These are phyloP conservation scores for Lochmaea capreae DNA, from an alignment of 2,888 invertebrate species.

Conservation along the genomic window DNA sequence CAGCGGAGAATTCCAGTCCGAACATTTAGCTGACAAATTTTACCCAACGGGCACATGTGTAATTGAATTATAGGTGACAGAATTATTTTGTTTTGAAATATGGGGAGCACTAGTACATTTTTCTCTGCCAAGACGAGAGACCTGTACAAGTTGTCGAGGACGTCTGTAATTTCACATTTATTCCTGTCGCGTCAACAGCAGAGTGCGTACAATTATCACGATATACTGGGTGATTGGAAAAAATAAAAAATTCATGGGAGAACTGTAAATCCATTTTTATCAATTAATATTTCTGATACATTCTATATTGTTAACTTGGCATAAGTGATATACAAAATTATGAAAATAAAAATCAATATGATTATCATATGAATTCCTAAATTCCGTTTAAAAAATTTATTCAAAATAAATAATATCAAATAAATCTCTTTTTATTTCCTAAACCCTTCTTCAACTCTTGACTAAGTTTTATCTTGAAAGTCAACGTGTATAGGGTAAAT, in stretches of 20 bases:
- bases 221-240: background rate
- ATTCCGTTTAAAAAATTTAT: no score
- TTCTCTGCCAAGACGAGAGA: background rate
- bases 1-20: background rate
- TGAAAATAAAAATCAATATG: no score
- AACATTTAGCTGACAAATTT: constrained; percentile 3
- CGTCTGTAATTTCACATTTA: background rate
- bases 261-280: no score
- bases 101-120: background rate
- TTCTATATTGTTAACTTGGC: no score
- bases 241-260: background rate
- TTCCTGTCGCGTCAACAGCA: background rate
- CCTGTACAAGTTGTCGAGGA: background rate
- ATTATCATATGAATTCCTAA: no score
- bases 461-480: no score
- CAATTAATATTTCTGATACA: no score
- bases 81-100: constrained; percentile 8
- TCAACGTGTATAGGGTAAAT: no score
- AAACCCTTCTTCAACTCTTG: no score
- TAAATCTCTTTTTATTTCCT: no score
- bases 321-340: no score
- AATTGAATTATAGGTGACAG: constrained; percentile 5
- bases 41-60: background rate
- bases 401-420: no score
- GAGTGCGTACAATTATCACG: background rate